Evolutionary conservation across 2,888 invertebrate species (phyloP), one percentile per base, ranked within the genome.

Genomic region (Agrochola lota): DNA sequence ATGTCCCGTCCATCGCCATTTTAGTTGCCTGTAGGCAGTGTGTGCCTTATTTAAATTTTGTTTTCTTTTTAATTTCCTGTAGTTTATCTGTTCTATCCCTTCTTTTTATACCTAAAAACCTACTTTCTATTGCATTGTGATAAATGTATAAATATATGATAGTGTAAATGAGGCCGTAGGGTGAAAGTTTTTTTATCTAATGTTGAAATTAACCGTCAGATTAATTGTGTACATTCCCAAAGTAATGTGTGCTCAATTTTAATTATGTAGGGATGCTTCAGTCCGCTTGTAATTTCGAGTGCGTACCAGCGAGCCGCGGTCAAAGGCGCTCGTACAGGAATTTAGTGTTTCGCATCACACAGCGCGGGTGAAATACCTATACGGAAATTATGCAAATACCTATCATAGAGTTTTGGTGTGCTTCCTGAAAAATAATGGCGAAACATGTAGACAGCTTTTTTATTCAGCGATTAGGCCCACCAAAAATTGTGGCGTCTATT

Each of bases 261-360:
- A 78, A 85, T 83, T 68, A 85, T 78, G 73, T 77, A 30, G 59
- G 71, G 71, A 77, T 66, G 77, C 74, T 60, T 23, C 35, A 60
- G 62, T 20, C 23, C 43, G 63, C 15, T 8, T 59, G 71, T 83
- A 83, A 80, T 86, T 76, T 68, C 5, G 59, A 43, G 63, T 57
- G n/a, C 30, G 64, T 63, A 59, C 64, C 43, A 40, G 55, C 26
- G 59, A 64, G 40, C 40, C 55, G 60, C 55, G 80, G 80, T 80
- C 83, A 87, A 83, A 86, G 74, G 74, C 57, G 66, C 69, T 49
- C 7, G 70, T 12, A 23, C 69, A 67, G 80, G 86, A 87, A 85
- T 86, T 74, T 77, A 74, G 79, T 78, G 83, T 72, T 75, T 46
- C 67, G 55, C 60, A 71, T 64, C 70, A 75, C 63, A 75, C 62